Evolutionary conservation across 1,140 invertebrate species (phyloP), one percentile per base, ranked within the genome.

Genomic region (Zaprionus tsacasi): DNA sequence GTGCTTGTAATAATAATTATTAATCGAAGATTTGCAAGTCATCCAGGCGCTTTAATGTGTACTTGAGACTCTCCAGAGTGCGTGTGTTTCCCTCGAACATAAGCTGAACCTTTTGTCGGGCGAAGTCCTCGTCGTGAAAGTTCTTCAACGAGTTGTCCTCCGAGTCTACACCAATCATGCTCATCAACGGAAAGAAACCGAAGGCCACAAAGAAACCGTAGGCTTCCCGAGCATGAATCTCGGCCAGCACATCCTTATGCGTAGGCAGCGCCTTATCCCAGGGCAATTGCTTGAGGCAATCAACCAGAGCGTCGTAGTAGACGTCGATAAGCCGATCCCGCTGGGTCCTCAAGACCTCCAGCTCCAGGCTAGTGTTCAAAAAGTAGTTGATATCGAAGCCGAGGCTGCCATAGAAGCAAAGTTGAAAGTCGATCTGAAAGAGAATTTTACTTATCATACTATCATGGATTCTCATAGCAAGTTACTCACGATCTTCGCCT

Each of bases 401-500:
- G 40, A 90, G 68, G 8, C 91, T 92, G 12, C 91, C 91, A 30
- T 82, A 91, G 59, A 87, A 92, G 54, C 87, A 89, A 4, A 91
- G 40, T 55, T 92, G 91, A 59, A 91, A 92, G 57, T 92, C 91
- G 35, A 92, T 90, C 91, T 92, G 35, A 11, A 57, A 65, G 10
- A 27, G 13, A 15, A n/a, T 33, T 10, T 6, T 2, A 58, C 35
- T 0, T 13, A n/a, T 40, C 6, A 40, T 6, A 0, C n/a, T 6
- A 7, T 45, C 0, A 45, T 7, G 6, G 7, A 8, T 45, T 0
- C 40, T 15, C n/a, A 45, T 0, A 2, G 15, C 2, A 15, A 15
- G 3, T 2, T 91, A 68, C n/a, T 93, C 67, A 77, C 94, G 81
- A 83, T 52, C 80, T 80, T 95, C 94, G 74, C 63, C 11, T 79